Evolutionary conservation across 2,888 invertebrate species (phyloP).

Genomic region (Ommatoiulus sabulosus): DNA sequence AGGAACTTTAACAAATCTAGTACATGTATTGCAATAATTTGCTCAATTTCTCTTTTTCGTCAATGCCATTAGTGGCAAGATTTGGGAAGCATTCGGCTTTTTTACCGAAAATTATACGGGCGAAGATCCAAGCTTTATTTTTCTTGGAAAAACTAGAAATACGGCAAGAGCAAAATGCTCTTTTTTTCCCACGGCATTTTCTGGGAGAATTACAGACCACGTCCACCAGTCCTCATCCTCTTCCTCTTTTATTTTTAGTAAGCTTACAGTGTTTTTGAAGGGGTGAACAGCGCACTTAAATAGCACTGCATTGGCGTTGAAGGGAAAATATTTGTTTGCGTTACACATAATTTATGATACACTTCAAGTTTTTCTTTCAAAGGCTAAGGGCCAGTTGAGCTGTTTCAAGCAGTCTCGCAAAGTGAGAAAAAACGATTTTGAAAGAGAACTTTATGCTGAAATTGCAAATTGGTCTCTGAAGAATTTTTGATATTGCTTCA

Average conservation of each 20-base stretch:
- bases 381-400: not conserved
- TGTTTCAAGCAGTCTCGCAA: not conserved
- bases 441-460: not conserved
- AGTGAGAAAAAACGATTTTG: not conserved
- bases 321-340: not conserved
- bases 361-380: conserved; percentile 1
- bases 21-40: not conserved
- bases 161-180: not conserved
- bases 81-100: not conserved
- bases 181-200: not conserved
- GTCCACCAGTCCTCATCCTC: not conserved
- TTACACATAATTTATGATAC: not conserved
- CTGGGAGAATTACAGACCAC: not conserved
- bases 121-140: not conserved
- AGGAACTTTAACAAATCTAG: too few relatives aligned
- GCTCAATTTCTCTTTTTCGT: not conserved
- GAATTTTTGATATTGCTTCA: not conserved
- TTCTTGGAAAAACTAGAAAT: not conserved
- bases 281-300: not conserved
- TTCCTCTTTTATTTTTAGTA: not conserved
- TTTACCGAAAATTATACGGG: not conserved
- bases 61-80: not conserved
- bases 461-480: not conserved
- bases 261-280: not conserved
- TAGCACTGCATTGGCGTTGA: not conserved